Evolutionary conservation across 1,140 invertebrate species (phyloP).

Genomic region (Bathynomus jamesi): DNA sequence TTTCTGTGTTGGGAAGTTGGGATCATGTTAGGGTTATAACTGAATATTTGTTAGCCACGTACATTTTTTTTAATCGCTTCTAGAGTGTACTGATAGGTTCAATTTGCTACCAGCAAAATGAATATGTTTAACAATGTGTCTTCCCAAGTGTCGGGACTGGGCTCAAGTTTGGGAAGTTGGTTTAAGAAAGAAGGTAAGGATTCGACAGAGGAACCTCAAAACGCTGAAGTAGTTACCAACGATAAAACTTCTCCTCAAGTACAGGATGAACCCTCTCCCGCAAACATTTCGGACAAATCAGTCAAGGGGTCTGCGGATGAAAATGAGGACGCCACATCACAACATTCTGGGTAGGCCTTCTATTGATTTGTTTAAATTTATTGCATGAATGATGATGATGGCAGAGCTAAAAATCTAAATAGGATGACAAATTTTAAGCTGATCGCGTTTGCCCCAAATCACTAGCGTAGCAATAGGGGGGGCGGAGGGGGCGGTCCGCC

Average conservation of each 20-base stretch:
- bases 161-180: constrained; percentile 16
- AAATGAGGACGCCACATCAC: constrained; percentile 13
- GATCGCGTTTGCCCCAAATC: no score
- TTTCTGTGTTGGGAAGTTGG: neutral
- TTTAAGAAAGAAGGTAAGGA: constrained; percentile 15
- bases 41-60: neutral
- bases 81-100: no score
- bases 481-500: no score
- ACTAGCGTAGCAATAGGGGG: no score
- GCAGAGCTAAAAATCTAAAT: no score
- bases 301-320: constrained; percentile 16
- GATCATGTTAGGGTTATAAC: neutral
- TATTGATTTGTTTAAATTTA: no score
- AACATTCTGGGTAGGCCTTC: constrained; percentile 17
- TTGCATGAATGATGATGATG: no score
- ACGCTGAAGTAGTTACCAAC: constrained; percentile 5
- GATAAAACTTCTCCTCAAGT: constrained; percentile 5
- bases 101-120: neutral
- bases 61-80: neutral
- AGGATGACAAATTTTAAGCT: no score
- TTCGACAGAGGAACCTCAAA: neutral
- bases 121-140: constrained; percentile 11
- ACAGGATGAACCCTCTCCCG: constrained; percentile 5
- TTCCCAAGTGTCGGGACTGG: constrained; percentile 13
- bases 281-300: constrained; percentile 14